phyloP scores from a whole-genome alignment of 2,113 vertebrate species.

The Chamaea fasciata region DNA sequence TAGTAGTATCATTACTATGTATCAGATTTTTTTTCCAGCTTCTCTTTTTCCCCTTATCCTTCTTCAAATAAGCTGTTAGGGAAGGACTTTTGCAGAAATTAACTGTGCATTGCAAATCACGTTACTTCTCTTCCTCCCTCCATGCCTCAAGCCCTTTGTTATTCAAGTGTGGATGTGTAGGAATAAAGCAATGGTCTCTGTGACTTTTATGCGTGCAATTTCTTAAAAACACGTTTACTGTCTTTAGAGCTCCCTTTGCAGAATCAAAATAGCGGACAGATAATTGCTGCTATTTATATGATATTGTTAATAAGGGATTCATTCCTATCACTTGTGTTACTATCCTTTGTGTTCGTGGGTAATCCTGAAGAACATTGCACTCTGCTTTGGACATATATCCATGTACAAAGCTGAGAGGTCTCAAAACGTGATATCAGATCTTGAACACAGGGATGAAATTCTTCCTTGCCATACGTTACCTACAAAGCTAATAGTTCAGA shows the following conservation, averaged over 20 bases:
- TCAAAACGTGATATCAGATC: background rate
- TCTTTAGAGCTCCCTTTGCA: slow-evolving; percentile 2
- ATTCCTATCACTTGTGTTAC: background rate
- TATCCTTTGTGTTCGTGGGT: background rate
- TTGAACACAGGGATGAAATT: background rate
- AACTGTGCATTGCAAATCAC: background rate
- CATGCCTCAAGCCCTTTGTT: background rate
- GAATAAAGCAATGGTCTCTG: background rate
- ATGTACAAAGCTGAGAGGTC: background rate
- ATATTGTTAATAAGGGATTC: background rate
- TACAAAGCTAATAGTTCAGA: background rate
- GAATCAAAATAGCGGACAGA: background rate
- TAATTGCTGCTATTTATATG: slow-evolving; percentile 12
- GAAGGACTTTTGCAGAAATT: background rate
- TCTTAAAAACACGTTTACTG: background rate
- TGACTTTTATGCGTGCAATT: slow-evolving; percentile 7
- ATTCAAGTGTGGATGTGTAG: background rate
- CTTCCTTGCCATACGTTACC: background rate
- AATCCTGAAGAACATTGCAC: background rate
- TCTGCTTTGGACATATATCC: background rate
- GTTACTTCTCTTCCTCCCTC: background rate
- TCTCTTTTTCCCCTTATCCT: background rate
- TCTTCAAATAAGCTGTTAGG: background rate
- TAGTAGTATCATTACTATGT: background rate
- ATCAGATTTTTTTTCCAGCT: background rate